Evolutionary conservation across 2,113 vertebrate genomes (phyloP), one percentile per base, ranked within the genome.

Genomic region (Calidris pygmaea): DNA sequence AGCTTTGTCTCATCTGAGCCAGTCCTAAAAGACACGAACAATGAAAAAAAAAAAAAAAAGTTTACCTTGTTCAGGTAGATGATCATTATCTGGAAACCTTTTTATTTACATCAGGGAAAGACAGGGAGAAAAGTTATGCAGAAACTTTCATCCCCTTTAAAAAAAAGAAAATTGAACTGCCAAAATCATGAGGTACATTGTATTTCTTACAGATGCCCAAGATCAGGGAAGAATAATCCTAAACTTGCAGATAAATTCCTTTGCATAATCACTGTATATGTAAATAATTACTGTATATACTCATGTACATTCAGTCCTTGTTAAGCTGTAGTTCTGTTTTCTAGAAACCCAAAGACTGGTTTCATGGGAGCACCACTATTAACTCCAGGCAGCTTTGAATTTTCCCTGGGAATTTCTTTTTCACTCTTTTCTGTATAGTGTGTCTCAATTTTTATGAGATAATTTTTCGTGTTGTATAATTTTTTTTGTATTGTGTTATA

Each of bases 221-320:
- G 34, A 94, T 96, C 93, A 96, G 91, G 94, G 93, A 94, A 82
- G 66, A 48, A 35, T 15, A 55, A 67, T 92, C 68, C 50, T 24
- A 21, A 75, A 27, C 4, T 43, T 81, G 65, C n/a, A 60, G 45
- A 4, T 58, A 20, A 79, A 77, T 66, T 34, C 50, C 50, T 85
- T 29, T 53, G 30, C 34, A 2, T 26, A 79, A 90, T 93, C 83
- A 86, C 50, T 92, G 82, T 85, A 24, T n/a, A 30, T 35, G 23
- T 65, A 23, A 32, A 3, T 45, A 74, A 77, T 79, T 52, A 24
- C 37, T 96, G 75, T 88, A 58, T 7, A 62, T 58, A 47, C 14
- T 73, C 0, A 1, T 77, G 41, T 27, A 22, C 83, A 55, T 48
- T 78, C 87, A 76, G 66, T 68, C 85, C 52, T 72, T 71, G 68